These are phyloP conservation scores for Synanceia verrucosa DNA, from an alignment of 2,797 vertebrate species.

Conservation along the genomic window DNA sequence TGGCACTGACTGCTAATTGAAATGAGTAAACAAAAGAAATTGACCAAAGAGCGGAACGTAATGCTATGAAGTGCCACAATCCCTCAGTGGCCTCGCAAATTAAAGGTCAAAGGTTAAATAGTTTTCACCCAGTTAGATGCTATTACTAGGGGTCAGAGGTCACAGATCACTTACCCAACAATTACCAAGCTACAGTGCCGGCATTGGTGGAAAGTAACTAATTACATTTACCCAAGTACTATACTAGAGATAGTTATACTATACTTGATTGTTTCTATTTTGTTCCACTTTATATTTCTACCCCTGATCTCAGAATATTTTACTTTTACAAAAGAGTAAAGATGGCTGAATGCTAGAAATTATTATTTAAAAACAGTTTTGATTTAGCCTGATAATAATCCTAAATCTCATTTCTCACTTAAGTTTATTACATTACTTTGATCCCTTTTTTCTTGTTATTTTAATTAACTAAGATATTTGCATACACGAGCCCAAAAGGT, in stretches of 20 bases:
- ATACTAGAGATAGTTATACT: not conserved
- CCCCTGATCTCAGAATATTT: not conserved
- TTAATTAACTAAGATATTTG: not conserved
- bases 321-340: too few relatives aligned
- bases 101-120: conserved; percentile 72
- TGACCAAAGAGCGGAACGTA: conserved; percentile 62
- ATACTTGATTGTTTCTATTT: not conserved
- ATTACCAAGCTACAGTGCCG: not conserved
- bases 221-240: not conserved
- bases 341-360: too few relatives aligned
- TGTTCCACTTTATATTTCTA: not conserved
- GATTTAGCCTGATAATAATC: not conserved
- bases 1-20: conserved; percentile 50
- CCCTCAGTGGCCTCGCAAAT: conserved; percentile 59
- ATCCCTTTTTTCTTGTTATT: not conserved
- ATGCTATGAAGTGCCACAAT: conserved; percentile 58
- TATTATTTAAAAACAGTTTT: not conserved
- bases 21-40: conserved; percentile 59
- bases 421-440: not conserved
- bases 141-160: conserved; percentile 48
- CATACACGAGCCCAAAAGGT: not conserved
- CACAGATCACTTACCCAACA: not conserved
- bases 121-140: conserved; percentile 58
- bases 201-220: too few relatives aligned
- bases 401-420: too few relatives aligned